Conservation (phyloP, 2,797 vertebrate genomes). For the Tadarida brasiliensis region DNA sequence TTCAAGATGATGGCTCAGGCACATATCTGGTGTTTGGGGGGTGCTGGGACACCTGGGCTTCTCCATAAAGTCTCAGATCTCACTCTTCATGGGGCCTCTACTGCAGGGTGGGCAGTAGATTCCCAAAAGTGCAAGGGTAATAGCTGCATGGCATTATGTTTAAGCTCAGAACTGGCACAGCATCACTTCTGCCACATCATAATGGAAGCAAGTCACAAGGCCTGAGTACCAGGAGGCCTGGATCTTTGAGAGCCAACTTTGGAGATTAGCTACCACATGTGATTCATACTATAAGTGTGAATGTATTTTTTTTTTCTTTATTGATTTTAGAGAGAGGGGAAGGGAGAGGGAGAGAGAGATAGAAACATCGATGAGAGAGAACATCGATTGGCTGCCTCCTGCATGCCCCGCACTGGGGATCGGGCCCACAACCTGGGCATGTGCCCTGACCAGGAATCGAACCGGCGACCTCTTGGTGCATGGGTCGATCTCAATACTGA, state of each 20-base stretch:
- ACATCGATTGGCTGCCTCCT: too few species aligned
- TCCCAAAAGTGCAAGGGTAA: not conserved
- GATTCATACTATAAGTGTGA: not conserved
- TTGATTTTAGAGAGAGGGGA: too few species aligned
- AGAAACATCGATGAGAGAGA: too few species aligned
- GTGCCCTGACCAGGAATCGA: too few species aligned
- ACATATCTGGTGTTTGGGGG: not conserved
- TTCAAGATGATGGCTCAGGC: rapidly evolving
- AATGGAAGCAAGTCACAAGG: not conserved
- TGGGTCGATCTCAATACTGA: too few species aligned
- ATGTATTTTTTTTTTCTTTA: not conserved
- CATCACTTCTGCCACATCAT: not conserved
- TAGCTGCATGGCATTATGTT: not conserved
- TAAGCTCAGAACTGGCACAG: not conserved
- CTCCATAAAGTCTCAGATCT: rapidly evolving
- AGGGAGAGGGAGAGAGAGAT: too few species aligned
- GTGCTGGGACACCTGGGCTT: not conserved
- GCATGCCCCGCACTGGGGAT: too few species aligned
- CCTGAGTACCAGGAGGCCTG: not conserved
- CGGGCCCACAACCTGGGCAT: too few species aligned
- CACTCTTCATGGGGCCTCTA: rapidly evolving
- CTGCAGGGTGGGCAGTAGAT: rapidly evolving
- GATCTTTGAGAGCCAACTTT: not conserved
- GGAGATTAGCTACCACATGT: not conserved
- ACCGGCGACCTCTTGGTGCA: too few species aligned